phyloP scores from a whole-genome alignment of 53 echinoderm and acorn worm species.

The Holothuria scabra region DNA sequence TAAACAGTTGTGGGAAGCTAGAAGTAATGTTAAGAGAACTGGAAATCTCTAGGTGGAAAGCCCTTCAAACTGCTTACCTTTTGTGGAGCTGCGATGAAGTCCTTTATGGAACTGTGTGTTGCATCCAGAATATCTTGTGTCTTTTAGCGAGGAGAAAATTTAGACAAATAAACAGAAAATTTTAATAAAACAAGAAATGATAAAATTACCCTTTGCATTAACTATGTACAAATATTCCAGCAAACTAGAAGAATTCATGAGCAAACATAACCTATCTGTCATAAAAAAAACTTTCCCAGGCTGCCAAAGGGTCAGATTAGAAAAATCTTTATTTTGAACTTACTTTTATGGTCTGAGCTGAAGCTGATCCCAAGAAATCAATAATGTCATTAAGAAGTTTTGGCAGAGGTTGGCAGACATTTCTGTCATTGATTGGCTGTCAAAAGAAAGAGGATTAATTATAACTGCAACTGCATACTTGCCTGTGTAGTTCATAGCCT shows the following conservation, averaged over 20 bases:
- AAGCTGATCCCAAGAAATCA: constrained; percentile 67
- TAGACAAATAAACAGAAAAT: neutral
- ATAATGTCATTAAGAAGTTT: constrained; percentile 82
- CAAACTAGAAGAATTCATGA: no score
- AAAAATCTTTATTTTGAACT: neutral
- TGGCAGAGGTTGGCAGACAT: constrained; percentile 55
- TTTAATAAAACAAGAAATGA: neutral
- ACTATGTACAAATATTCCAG: no score
- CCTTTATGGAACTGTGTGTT: constrained; percentile 75
- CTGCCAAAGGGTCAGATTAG: no score
- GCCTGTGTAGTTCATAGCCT: no score
- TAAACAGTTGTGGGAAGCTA: neutral
- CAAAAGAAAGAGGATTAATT: neutral
- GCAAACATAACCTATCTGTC: no score
- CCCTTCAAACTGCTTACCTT: constrained; percentile 3
- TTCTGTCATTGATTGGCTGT: constrained; percentile 70
- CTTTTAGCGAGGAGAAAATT: constrained; percentile 48
- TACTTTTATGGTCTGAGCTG: constrained; percentile 71
- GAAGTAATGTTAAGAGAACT: no score
- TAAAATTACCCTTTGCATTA: neutral
- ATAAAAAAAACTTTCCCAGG: no score
- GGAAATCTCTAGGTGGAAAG: neutral
- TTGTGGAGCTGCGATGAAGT: constrained; percentile 59
- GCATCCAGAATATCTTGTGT: constrained; percentile 75
- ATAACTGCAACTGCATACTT: neutral